These are phyloP conservation scores for Pipistrellus pygmaeus DNA, from an alignment of 2,797 vertebrate genomes.

Conservation along the genomic window DNA sequence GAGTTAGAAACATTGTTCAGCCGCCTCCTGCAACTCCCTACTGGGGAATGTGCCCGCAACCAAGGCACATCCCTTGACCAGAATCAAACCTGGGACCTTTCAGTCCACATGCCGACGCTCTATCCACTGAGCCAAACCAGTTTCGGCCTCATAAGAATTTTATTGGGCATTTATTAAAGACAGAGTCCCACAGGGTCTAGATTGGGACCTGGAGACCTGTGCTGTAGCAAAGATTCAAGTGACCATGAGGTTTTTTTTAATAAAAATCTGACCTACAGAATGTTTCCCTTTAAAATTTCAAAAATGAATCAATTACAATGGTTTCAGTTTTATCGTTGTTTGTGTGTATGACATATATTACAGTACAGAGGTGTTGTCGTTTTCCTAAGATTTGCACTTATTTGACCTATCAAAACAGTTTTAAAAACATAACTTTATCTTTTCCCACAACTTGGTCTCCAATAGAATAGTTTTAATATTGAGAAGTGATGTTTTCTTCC, in stretches of 20 bases:
- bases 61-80: no score
- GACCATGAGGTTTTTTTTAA: neutral
- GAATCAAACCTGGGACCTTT: no score
- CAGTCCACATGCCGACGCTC: no score
- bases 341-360: neutral
- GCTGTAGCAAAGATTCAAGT: neutral
- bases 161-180: neutral
- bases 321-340: neutral
- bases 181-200: neutral
- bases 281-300: neutral
- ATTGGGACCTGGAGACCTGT: neutral
- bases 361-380: neutral
- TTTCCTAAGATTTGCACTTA: constrained; percentile 25
- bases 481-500: neutral
- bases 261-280: neutral
- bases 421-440: neutral
- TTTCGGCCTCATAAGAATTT: neutral
- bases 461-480: neutral
- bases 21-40: no score
- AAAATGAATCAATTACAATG: neutral
- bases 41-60: no score
- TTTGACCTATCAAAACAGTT: neutral
- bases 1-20: no score
- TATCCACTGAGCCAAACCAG: no score
- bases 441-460: neutral